Conservation (phyloP, 2,113 vertebrate species). For the Entomyzon cyanotis region DNA sequence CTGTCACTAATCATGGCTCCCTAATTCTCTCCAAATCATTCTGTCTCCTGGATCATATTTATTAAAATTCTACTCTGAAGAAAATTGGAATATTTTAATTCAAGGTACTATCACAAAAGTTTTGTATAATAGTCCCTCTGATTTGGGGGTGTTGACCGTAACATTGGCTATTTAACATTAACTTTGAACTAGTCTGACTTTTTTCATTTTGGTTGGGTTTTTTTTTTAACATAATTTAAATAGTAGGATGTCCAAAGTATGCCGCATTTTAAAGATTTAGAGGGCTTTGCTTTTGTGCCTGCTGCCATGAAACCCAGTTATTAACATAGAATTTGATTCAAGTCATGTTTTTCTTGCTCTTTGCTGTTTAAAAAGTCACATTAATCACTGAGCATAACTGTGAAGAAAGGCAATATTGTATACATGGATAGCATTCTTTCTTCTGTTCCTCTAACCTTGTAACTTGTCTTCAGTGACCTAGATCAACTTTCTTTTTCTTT, state of each 20-base stretch:
- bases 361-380: not conserved
- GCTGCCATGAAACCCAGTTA: not conserved
- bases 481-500: not conserved
- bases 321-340: not conserved
- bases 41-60: not conserved
- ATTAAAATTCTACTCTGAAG: not conserved
- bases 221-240: not conserved
- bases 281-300: not conserved
- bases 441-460: not conserved
- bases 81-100: not conserved
- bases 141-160: not conserved
- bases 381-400: not conserved
- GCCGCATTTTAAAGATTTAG: not conserved
- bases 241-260: not conserved
- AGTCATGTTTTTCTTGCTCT: not conserved
- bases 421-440: fast-evolving
- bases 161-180: not conserved
- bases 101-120: not conserved
- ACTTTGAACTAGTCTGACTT: not conserved
- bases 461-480: not conserved
- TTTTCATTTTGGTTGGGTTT: not conserved
- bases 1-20: too few relatives aligned
- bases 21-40: not conserved
- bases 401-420: not conserved
- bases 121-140: not conserved